A percentile compares a stretch with the other conserved stretches of the same genome.
These are phyloP conservation scores for Galeruca laticollis DNA, from an alignment of 2,888 invertebrate genomes.

Conservation along the genomic window DNA sequence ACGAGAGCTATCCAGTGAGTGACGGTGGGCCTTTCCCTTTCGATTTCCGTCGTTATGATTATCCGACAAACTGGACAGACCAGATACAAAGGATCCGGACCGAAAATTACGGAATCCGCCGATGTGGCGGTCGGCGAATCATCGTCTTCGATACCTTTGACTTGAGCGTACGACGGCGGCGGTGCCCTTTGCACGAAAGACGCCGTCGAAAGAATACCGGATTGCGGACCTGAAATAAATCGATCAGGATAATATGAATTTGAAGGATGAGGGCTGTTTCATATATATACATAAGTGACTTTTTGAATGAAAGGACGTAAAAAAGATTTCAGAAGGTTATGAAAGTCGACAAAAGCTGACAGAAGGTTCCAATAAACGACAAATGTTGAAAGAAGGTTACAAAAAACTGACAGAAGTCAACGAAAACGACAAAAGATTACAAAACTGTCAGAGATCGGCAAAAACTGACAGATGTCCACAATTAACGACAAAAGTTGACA, in stretches of 20 bases:
- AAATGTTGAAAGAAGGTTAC: too few species aligned
- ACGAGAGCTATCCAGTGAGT: conserved; percentile 62
- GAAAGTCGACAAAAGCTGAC: too few species aligned
- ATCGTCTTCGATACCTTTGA: conserved; percentile 52
- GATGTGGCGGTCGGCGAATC: conserved; percentile 50
- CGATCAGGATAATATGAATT: conserved; percentile 3
- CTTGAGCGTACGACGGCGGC: conserved; percentile 58
- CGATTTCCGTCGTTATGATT: conserved; percentile 59
- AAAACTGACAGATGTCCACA: too few species aligned
- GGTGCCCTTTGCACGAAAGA: conserved; percentile 53
- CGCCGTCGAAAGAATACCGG: conserved; percentile 37
- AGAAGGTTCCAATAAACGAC: too few species aligned
- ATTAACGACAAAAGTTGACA: too few species aligned
- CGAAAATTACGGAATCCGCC: conserved; percentile 54
- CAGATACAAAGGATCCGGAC: conserved; percentile 61
- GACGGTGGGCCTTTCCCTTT: conserved; percentile 57
- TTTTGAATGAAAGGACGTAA: too few species aligned
- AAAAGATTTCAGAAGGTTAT: too few species aligned
- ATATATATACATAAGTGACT: background rate
- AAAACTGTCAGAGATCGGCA: too few species aligned
- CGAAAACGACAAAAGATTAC: too few species aligned
- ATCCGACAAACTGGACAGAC: conserved; percentile 62
- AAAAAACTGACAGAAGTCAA: too few species aligned
- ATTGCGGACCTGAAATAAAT: conserved; percentile 49
- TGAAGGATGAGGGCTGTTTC: background rate